Base-by-base conservation (phyloP, 2,797 vertebrate species). In the Paguma larvata region DNA sequence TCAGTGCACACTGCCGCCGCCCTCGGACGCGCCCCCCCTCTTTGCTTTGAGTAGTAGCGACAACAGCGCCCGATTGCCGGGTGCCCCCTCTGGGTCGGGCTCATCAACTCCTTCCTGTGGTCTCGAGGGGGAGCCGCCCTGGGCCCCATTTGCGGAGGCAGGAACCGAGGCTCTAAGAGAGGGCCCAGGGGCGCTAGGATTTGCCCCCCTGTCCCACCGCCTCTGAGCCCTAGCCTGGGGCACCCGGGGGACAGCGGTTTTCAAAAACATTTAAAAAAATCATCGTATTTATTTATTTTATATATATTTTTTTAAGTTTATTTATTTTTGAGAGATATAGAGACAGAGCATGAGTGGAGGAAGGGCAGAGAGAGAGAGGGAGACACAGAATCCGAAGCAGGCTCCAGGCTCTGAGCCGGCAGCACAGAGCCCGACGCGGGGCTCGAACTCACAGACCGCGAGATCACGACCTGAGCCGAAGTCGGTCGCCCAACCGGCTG, bases 61-160 rank as follows among this genome's bases (percentile, higher is more conserved):
- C 44, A 19, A 1, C 0, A 34, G 63, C 32, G 56, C 10, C 88
- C 30, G 23, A 1, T n/a, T 80, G 56, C 65, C 5, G 32, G 65
- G 44, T 0, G 0, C 13, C 30, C 23, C 21, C 32, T 32, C 65
- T 44, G 9, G 13, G 41, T 27, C 38, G 72, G 56, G 41, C 5
- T 86, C n/a, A 4, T 2, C 2, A 16, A 12, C 16, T 32, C 18
- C 62, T 82, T 68, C 41, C 86, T 38, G 44, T 3, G 32, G 70
- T 4, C 0, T 12, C 0, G 0, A 27, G 82, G 25, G 11, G 6
- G n/a, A 83, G 77, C 72, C 2, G 23, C 67, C 46, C 5, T 30
- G 13, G 68, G 94, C 77, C 19, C n/a, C 30, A 0, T 3, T 48
- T 30, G 18, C 62, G 14, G 4, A 65, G 5, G 59, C n/a, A 67